These are phyloP conservation scores for Parotocinclus haroldoi DNA, from an alignment of 2,797 vertebrate species.

Conservation along the genomic window DNA sequence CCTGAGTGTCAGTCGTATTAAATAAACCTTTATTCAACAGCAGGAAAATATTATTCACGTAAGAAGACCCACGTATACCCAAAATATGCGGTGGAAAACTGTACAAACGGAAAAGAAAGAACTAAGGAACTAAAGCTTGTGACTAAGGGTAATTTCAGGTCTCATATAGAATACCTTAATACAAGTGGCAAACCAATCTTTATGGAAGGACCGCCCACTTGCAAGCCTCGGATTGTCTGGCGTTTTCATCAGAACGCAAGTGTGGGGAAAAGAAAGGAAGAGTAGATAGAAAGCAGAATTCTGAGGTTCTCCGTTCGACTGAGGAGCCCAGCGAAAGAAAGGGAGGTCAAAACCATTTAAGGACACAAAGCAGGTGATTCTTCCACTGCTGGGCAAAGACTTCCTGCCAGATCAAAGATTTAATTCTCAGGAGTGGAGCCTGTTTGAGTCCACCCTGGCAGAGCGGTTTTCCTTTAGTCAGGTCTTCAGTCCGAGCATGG, in stretches of 20 bases:
- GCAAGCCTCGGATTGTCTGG: conserved; percentile 69
- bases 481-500: conserved; percentile 62
- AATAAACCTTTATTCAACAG: conserved; percentile 77
- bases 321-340: background rate
- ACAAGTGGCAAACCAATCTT: conserved; percentile 51
- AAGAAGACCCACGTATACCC: conserved; percentile 61
- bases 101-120: conserved; percentile 73
- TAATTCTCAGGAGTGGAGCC: conserved; percentile 49
- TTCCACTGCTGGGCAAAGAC: conserved; percentile 59
- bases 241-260: conserved; percentile 40
- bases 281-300: conserved; percentile 21
- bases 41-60: conserved; percentile 64
- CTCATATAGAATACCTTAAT: conserved; percentile 66
- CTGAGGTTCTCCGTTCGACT: background rate
- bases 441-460: conserved; percentile 21
- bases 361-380: conserved; percentile 49
- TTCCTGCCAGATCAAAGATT: conserved; percentile 69
- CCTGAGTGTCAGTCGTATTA: conserved; percentile 92
- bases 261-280: conserved; percentile 23
- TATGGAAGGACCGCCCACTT: conserved; percentile 67
- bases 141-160: conserved; percentile 28
- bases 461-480: conserved; percentile 44
- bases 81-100: conserved; percentile 70
- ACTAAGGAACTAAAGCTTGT: conserved; percentile 70
- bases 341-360: conserved; percentile 27